Evolutionary conservation across 2,888 invertebrate genomes (phyloP), one percentile per base, ranked within the genome.

Genomic region (Enoplolaimus lenunculus): DNA sequence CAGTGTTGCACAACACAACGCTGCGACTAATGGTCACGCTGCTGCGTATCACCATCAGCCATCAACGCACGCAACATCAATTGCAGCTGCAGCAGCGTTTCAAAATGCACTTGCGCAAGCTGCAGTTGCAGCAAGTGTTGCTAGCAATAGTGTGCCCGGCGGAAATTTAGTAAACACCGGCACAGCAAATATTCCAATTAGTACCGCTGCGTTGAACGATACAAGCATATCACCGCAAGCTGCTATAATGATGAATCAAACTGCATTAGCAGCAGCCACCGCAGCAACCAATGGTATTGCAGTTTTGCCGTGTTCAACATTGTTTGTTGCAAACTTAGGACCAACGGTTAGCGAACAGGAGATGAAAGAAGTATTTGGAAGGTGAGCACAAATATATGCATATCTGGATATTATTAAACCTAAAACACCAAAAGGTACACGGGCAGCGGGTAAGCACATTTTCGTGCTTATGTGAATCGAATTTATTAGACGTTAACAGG

Each of bases 331-430:
- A 81, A 97, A 97, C 85, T 87, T 97, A 81, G 94, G 95, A 77
- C 92, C 92, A 84, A 93, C 91, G 83, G 93, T 94, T 80, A 93
- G 92, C 77, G 97, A 97, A 84, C 94, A 95, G 82, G 95, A 97
- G 84, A 88, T 97, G 77, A 94, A 94, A 86, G 93, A 94, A 84
- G 90, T 97, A 81, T 94, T 95, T 85, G 90, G 90, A 87, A 93
- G 93, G 93, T 94, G 84, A 84, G 85, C n/a, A n/a, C n/a, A n/a
- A n/a, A n/a, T n/a, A n/a, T n/a, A n/a, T n/a, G n/a, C n/a, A n/a
- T n/a, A n/a, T n/a, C n/a, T n/a, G n/a, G n/a, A n/a, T n/a, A n/a
- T n/a, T n/a, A n/a, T n/a, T n/a, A n/a, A n/a, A n/a, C n/a, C n/a
- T n/a, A n/a, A n/a, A n/a, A n/a, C n/a, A n/a, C n/a, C n/a, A n/a